Evolutionary conservation across 64 coral and sea anemone genomes (phyloP).

Genomic region (Actinia equina): DNA sequence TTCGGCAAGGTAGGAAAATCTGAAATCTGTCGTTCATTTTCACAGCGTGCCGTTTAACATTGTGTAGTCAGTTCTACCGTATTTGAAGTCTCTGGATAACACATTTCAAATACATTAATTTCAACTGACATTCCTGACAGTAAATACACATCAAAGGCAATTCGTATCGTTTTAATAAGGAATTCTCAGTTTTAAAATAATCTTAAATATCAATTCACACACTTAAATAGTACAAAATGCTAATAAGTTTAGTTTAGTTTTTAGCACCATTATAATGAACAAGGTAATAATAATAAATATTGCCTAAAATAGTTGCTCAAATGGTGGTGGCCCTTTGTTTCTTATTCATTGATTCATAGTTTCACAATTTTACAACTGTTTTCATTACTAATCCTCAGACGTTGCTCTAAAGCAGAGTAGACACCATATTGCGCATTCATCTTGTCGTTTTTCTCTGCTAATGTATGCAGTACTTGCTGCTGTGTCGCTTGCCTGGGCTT

Average conservation of each 20-base stretch:
- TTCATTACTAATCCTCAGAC: neutral
- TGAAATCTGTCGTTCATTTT: no score
- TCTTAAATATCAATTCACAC: neutral
- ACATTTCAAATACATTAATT: no score
- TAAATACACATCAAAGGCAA: neutral
- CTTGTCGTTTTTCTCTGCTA: neutral
- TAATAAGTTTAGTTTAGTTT: neutral
- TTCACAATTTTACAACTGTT: neutral
- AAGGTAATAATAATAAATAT: neutral
- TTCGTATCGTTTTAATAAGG: neutral
- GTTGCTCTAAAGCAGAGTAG: neutral
- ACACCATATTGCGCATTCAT: neutral
- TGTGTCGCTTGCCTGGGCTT: neutral
- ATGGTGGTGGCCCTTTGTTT: neutral
- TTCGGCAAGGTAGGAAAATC: neutral
- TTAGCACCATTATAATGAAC: no score
- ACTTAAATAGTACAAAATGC: neutral
- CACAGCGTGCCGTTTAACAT: no score
- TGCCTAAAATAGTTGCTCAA: neutral
- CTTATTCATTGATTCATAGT: neutral
- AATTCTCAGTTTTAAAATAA: neutral
- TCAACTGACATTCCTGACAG: no score
- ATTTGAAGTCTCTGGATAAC: no score
- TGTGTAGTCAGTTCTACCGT: no score
- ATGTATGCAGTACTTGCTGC: neutral